Evolutionary conservation across 2,888 invertebrate species (phyloP), one percentile per base, ranked within the genome.

Genomic region (Resseliella maxima): DNA sequence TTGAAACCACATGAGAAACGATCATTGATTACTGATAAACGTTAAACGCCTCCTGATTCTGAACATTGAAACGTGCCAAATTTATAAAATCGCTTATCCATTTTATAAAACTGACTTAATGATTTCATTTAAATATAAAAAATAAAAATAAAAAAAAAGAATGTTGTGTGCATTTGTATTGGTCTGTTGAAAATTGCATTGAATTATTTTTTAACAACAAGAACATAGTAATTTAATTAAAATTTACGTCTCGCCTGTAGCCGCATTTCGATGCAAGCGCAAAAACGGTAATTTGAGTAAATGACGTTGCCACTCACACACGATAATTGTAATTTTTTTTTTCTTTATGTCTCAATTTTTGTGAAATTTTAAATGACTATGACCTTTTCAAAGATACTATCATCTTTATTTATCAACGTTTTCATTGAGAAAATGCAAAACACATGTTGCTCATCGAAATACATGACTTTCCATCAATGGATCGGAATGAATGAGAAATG

Each of bases 181-280:
- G 59, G 5, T n/a, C 24, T 50, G 10, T 21, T 21, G 31, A 59
- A 59, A 59, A 72, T 31, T 72, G 72, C 72, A 3, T 72, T 72
- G n/a, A n/a, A n/a, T n/a, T n/a, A n/a, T n/a, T n/a, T n/a, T n/a
- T n/a, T n/a, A n/a, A n/a, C n/a, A n/a, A n/a, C 31, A 2, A 72
- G 72, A 72, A 72, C 72, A 72, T 72, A 31, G 72, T 72, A 72
- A 72, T 72, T 72, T 72, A 72, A 72, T 72, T 72, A 72, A 72
- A 72, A 72, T 72, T 72, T 72, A 72, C 72, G 72, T 27, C 15
- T 72, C 15, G 72, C 72, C 72, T 72, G 72, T 72, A 72, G 72
- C 72, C 12, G 46, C 72, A 3, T 10, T 8, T 24, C 24, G 10
- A 18, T 12, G 27, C 59, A 15, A 3, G 31, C 18, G 72, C 72